Conservation (phyloP, 2,797 vertebrate species). For the Squalus acanthias region DNA sequence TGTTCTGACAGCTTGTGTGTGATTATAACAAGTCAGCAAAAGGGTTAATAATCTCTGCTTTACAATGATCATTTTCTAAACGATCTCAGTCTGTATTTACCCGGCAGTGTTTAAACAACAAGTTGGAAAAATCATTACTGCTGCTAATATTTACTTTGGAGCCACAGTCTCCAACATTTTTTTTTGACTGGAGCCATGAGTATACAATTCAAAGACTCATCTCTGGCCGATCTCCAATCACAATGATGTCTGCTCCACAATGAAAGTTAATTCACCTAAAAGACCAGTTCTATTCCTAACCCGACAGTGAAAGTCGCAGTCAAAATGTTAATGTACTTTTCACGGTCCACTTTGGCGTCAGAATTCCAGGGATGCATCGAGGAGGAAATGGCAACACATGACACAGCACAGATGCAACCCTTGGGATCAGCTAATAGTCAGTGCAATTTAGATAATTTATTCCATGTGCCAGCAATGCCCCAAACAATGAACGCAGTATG, state of each 20-base stretch:
- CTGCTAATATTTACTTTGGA: conserved; percentile 30
- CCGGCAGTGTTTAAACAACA: neutral
- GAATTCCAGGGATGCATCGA: neutral
- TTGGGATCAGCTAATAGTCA: neutral
- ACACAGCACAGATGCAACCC: neutral
- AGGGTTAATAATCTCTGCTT: neutral
- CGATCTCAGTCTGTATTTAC: neutral
- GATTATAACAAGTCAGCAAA: neutral
- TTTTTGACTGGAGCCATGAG: neutral
- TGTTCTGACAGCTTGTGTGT: neutral
- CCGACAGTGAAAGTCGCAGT: neutral
- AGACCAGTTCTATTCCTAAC: neutral
- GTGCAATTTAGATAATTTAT: neutral
- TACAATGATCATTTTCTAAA: neutral
- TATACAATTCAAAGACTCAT: neutral
- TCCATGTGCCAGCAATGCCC: neutral
- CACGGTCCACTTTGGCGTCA: neutral
- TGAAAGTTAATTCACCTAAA: neutral
- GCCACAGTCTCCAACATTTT: neutral
- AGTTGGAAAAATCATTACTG: neutral
- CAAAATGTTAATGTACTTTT: neutral
- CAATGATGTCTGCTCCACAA: neutral
- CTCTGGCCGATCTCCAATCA: neutral
- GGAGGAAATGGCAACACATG: neutral
- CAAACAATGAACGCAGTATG: conserved; percentile 12